Percentiles rank a stretch among this genome's conserved stretches.
phyloP scores from a whole-genome alignment of 1,140 invertebrate genomes.

The Limonius californicus region DNA sequence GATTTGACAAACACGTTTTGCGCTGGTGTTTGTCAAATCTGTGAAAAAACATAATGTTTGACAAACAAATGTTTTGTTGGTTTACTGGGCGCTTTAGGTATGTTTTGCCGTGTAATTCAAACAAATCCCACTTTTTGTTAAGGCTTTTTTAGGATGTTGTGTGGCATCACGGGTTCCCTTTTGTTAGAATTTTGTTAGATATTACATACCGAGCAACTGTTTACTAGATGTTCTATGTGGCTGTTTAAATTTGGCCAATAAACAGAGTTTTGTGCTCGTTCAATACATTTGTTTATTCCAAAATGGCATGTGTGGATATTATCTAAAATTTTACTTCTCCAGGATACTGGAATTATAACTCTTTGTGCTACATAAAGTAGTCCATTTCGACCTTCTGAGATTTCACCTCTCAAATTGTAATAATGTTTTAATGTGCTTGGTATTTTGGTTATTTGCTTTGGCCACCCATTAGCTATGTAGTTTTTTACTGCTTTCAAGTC shows the following conservation, averaged over 20 bases:
- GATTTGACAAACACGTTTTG: no score
- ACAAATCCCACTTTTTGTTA: slow-evolving; percentile 39
- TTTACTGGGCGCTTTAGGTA: no score
- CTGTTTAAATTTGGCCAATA: not conserved
- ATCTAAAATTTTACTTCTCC: slow-evolving; percentile 23
- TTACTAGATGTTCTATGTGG: not conserved
- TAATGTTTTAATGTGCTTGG: slow-evolving; percentile 20
- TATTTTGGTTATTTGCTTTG: slow-evolving; percentile 18
- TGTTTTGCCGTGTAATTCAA: slow-evolving; percentile 22
- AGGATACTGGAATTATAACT: slow-evolving; percentile 7
- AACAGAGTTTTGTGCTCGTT: slow-evolving; percentile 10
- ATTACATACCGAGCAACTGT: not conserved
- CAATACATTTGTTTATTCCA: slow-evolving; percentile 26
- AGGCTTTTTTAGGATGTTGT: slow-evolving; percentile 32
- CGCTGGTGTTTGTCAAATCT: no score
- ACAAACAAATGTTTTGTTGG: no score
- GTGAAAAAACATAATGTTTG: no score
- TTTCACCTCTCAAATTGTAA: slow-evolving; percentile 25
- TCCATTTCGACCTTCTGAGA: slow-evolving; percentile 15
- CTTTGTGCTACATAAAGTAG: slow-evolving; percentile 21
- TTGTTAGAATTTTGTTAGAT: slow-evolving; percentile 15
- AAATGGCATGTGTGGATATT: slow-evolving; percentile 26
- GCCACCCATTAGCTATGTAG: slow-evolving; percentile 20
- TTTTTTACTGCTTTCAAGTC: slow-evolving; percentile 19
- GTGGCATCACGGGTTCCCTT: slow-evolving; percentile 34